These are phyloP conservation scores for Sturnira hondurensis DNA, from an alignment of 2,113 vertebrate species.

Conservation along the genomic window DNA sequence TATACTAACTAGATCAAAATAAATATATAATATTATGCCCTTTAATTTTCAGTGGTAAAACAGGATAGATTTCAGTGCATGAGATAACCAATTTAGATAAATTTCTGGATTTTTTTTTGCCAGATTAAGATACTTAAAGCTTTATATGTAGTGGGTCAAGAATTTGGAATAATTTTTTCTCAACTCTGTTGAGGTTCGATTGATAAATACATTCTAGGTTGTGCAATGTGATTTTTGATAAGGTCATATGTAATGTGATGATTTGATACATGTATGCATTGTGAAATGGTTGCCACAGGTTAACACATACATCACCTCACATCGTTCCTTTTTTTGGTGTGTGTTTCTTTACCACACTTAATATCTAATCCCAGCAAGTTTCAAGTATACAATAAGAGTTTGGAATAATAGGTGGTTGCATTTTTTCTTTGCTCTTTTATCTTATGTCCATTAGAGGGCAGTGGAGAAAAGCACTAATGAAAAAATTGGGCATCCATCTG, in stretches of 20 bases:
- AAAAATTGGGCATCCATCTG: background rate
- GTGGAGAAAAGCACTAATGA: background rate
- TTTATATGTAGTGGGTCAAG: background rate
- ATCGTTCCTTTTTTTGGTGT: background rate
- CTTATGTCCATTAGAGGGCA: conserved; percentile 39
- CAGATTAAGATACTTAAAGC: background rate
- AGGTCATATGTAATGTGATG: background rate
- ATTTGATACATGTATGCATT: background rate
- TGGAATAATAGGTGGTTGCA: background rate
- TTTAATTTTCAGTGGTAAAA: background rate
- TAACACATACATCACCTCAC: background rate
- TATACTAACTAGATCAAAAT: background rate
- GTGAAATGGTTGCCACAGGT: background rate
- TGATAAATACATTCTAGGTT: background rate
- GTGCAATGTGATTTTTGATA: background rate
- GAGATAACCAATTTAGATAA: background rate
- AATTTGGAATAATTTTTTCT: background rate
- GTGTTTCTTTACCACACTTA: background rate
- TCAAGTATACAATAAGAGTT: background rate
- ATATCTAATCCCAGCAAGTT: background rate
- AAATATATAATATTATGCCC: background rate
- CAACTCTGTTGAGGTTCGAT: background rate
- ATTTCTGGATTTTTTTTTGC: background rate
- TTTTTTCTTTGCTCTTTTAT: conserved; percentile 15
- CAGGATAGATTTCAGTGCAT: background rate